Evolutionary conservation across 2,888 invertebrate species (phyloP), one percentile per base, ranked within the genome.

Genomic region (Drosophila merina): DNA sequence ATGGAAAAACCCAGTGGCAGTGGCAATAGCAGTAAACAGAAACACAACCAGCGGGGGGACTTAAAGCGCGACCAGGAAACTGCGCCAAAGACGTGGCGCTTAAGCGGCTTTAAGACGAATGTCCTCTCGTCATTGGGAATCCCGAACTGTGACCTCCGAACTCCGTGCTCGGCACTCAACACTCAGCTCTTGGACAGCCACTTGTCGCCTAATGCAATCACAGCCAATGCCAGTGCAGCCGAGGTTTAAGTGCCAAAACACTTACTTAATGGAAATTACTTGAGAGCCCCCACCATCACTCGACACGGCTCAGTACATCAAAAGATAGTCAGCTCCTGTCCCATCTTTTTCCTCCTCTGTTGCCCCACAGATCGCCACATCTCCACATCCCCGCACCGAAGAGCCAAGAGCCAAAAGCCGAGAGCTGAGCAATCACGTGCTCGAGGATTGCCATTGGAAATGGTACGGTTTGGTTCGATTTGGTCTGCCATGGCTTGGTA

Each of bases 231-330:
- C 63, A 72, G 57, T 82, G 86, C 84, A 87, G 72, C 75, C 62
- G 57, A 68, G 74, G 72, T 75, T 78, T 75, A 85, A 77, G 72
- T 72, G 69, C 70, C 72, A 87, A 88, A 86, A 78, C 83, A 87
- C 84, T 84, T 82, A 87, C 82, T 88, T 82, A 87, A 88, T 84
- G 74, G 86, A 80, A 88, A 86, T 88, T 88, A 84, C 88, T 86
- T 68, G 66, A 80, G 74, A 68, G 74, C 57, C 67, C 64, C 38
- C 63, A 31, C 66, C 54, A 64, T 57, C 64, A 73, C 80, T 77
- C 67, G 67, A 71, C 68, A 75, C 74, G 78, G 68, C 63, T 67
- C 67, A 47, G 74, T 67, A 74, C 68, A 56, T 56, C 56, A 20
- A 25, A 25, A 25, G 44, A 44, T 44, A 44, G 44, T 25, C 44